Evolutionary conservation across 2,797 vertebrate genomes (phyloP).

Genomic region (Coranthus polyacanthus): DNA sequence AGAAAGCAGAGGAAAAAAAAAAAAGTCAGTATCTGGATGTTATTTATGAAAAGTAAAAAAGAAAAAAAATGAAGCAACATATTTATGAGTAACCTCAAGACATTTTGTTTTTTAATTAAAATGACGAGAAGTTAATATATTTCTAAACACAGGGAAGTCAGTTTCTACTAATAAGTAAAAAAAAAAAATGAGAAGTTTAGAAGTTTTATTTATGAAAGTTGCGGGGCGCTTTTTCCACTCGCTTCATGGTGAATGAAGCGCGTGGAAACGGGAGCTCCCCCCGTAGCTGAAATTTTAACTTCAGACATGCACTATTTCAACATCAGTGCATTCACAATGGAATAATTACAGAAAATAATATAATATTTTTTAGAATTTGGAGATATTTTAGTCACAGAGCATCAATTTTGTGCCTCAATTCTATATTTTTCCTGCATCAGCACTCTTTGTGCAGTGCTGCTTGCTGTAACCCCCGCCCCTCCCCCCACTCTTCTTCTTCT

Average conservation of each 20-base stretch:
- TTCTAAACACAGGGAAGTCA: constrained; percentile 89
- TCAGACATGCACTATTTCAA: constrained; percentile 76
- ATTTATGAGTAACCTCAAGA: constrained; percentile 90
- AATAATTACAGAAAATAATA: constrained; percentile 84
- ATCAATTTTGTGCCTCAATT: constrained; percentile 87
- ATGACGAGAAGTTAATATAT: constrained; percentile 90
- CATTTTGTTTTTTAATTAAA: constrained; percentile 91
- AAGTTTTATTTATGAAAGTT: constrained; percentile 90
- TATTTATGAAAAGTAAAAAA: constrained; percentile 89
- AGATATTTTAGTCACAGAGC: constrained; percentile 88
- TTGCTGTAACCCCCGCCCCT: constrained; percentile 72
- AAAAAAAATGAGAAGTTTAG: constrained; percentile 82
- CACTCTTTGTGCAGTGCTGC: constrained; percentile 81
- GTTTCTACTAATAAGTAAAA: constrained; percentile 87
- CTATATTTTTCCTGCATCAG: constrained; percentile 84
- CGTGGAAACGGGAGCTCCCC: constrained; percentile 55
- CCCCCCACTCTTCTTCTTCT: constrained; percentile 12
- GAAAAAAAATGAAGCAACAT: constrained; percentile 84
- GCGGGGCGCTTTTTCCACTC: constrained; percentile 70
- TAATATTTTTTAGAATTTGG: constrained; percentile 89
- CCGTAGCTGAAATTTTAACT: constrained; percentile 83
- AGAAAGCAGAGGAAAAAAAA: constrained; percentile 85
- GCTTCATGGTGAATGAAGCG: constrained; percentile 59
- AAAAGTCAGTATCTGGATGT: constrained; percentile 89
- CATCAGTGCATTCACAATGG: constrained; percentile 77